These are phyloP conservation scores for Natrix natrix DNA, from an alignment of 2,797 vertebrate species.

Conservation along the genomic window DNA sequence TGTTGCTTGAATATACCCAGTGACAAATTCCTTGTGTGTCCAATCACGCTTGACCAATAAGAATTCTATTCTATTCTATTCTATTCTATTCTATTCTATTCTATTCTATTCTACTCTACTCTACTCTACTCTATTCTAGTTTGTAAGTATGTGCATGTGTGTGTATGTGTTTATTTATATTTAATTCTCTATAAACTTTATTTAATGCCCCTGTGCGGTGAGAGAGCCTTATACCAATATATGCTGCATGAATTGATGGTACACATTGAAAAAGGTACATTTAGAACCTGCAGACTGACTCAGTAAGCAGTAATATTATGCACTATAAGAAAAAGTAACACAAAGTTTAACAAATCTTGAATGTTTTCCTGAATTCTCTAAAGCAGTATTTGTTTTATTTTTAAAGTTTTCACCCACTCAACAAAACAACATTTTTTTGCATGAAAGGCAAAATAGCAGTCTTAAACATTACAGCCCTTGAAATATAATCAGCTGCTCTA, in stretches of 20 bases:
- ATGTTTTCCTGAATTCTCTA: neutral
- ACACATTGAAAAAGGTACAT: neutral
- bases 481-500: slow-evolving; percentile 7
- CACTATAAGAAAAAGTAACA: neutral
- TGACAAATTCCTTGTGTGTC: neutral
- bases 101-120: neutral
- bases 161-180: neutral
- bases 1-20: neutral
- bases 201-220: neutral
- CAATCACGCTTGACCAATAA: neutral
- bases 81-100: neutral
- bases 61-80: too few relatives aligned
- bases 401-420: neutral
- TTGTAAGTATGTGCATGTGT: neutral
- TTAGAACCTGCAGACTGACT: neutral
- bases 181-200: neutral
- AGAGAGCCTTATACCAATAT: neutral
- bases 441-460: neutral
- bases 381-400: neutral
- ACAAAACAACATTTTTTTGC: slow-evolving; percentile 8
- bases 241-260: neutral
- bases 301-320: neutral
- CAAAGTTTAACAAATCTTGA: neutral
- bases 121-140: too few relatives aligned
- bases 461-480: neutral